A percentile compares a stretch with the other conserved stretches of the same genome.
phyloP scores from a whole-genome alignment of 2,888 invertebrate genomes.

The Coenonympha arcania region DNA sequence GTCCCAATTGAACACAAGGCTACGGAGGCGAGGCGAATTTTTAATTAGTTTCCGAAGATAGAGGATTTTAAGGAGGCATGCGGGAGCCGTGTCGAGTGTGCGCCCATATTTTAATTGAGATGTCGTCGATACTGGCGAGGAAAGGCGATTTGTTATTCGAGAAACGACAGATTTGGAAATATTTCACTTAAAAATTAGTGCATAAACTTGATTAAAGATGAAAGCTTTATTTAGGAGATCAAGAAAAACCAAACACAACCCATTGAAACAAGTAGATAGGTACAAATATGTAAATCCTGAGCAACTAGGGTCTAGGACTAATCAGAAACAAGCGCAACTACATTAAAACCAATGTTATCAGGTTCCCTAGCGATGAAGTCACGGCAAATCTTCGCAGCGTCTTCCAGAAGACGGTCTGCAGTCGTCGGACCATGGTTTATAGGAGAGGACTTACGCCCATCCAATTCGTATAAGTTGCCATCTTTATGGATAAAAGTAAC shows the following conservation, averaged over 20 bases:
- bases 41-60: conserved; percentile 75
- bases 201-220: too few species aligned
- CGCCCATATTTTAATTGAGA: conserved; percentile 69
- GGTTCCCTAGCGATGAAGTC: conserved; percentile 90
- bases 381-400: conserved; percentile 86
- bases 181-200: too few species aligned
- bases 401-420: conserved; percentile 82
- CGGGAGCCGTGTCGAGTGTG: conserved; percentile 60
- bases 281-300: too few species aligned
- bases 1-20: conserved; percentile 67
- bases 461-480: conserved; percentile 86
- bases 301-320: conserved; percentile 31
- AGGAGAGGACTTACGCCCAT: conserved; percentile 78
- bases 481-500: conserved; percentile 88
- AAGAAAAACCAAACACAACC: not conserved
- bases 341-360: conserved; percentile 87
- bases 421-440: conserved; percentile 86
- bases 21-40: conserved; percentile 70
- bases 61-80: conserved; percentile 70
- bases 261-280: too few species aligned
- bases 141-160: conserved; percentile 60
- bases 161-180: not conserved
- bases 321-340: conserved; percentile 83
- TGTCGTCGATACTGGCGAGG: conserved; percentile 48
- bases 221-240: not conserved